Evolutionary conservation across 2,888 invertebrate species (phyloP), one percentile per base, ranked within the genome.

Genomic region (Blera fallax): DNA sequence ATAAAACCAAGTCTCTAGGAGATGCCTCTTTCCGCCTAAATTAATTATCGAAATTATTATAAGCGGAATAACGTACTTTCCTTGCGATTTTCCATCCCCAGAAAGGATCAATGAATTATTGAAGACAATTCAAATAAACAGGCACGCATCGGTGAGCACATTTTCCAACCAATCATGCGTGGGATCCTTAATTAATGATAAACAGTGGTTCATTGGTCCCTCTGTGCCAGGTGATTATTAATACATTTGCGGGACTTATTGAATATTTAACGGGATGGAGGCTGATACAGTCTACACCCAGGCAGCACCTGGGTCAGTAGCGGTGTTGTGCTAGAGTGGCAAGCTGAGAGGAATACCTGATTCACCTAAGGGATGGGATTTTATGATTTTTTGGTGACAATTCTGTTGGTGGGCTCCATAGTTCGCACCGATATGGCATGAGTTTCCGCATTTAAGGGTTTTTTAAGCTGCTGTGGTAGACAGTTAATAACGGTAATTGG

Each of bases 181-280:
- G 48, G 48, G 32, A 27, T 72, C 58, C 70, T 58, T 72, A 58
- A 60, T 72, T 45, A 72, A 58, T 45, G 70, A 58, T 34, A 34
- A 58, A 58, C 56, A 43, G 14, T n/a, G 14, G 29, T 43, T 45
- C 29, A 3, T 10, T 29, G 5, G 14, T 11, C 14, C 37, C 37
- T 56, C 21, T n/a, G 29, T 56, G 56, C 11, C 16, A 21, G 21
- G 16, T 29, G 54, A 54, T 69, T 54, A 54, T 56, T 69, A 69
- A 43, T 45, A 18, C 54, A 69, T 56, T 56, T 43, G 18, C 43
- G 32, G 56, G 14, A 8, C 21, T 43, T 45, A 56, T 56, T 70
- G 43, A 43, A 32, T 70, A 70, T 70, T 32, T 24, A 56, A 58
- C 18, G 21, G 1, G 1, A n/a, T n/a, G 7, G 7, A 2, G 8